Conservation (phyloP, 2,888 invertebrate genomes). For the Phrixothrix hirtus region DNA sequence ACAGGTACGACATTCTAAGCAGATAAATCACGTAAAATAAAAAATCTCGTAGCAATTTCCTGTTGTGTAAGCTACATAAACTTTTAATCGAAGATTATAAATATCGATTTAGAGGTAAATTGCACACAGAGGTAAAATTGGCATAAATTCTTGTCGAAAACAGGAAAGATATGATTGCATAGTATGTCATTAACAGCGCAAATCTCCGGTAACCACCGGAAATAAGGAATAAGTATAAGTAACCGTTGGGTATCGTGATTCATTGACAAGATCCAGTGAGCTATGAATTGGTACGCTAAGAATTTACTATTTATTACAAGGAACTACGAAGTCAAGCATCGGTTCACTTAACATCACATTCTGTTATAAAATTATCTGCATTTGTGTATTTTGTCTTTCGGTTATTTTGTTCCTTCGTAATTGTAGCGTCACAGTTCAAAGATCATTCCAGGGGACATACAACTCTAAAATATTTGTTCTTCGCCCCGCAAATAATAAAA, state of each 20-base stretch:
- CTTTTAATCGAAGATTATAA: no score
- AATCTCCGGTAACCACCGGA: slow-evolving; percentile 23
- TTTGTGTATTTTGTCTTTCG: background rate
- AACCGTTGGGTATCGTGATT: slow-evolving; percentile 36
- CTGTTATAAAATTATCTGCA: slow-evolving; percentile 16
- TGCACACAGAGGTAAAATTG: slow-evolving; percentile 17
- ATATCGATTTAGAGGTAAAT: slow-evolving; percentile 3
- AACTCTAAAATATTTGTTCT: no score
- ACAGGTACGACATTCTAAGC: slow-evolving; percentile 66
- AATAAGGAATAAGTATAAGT: slow-evolving; percentile 19
- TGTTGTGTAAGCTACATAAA: slow-evolving; percentile 4
- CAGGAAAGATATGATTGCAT: slow-evolving; percentile 15
- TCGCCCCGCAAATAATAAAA: slow-evolving; percentile 7
- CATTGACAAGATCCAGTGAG: slow-evolving; percentile 33
- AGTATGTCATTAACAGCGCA: slow-evolving; percentile 12
- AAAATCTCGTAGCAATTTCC: no score
- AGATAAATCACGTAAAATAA: slow-evolving; percentile 1
- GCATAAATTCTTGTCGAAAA: slow-evolving; percentile 5
- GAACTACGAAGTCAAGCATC: slow-evolving; percentile 6
- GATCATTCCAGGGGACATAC: no score
- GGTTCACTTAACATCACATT: slow-evolving; percentile 18
- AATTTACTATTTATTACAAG: slow-evolving; percentile 15
- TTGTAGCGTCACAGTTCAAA: no score
- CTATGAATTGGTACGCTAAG: slow-evolving; percentile 19
- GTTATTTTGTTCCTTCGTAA: background rate